phyloP scores from a whole-genome alignment of 2,113 vertebrate species.

The Paramisgurnus dabryanus region DNA sequence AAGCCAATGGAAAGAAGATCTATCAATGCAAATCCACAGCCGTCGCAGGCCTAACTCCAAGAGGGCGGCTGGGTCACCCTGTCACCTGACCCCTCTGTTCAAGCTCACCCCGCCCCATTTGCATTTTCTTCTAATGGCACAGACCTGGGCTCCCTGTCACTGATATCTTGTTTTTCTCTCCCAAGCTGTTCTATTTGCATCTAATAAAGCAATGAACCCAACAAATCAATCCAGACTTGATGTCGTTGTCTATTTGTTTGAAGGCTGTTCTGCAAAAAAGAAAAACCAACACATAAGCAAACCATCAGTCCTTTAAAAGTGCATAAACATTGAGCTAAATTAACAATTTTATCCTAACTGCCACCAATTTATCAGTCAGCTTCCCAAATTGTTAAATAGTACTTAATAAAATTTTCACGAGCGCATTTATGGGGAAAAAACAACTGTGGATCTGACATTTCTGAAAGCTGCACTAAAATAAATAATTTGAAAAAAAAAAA shows the following conservation, averaged over 20 bases:
- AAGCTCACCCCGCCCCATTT: slow-evolving; percentile 65
- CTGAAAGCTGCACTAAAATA: too few relatives aligned
- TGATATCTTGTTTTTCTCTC: slow-evolving; percentile 71
- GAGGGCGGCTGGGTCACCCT: slow-evolving; percentile 63
- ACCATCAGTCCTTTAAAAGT: background rate
- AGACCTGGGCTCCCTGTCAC: slow-evolving; percentile 59
- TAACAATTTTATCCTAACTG: background rate
- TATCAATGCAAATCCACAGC: slow-evolving; percentile 75
- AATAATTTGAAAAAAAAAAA: too few relatives aligned
- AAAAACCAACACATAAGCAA: background rate
- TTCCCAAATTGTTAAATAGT: too few relatives aligned
- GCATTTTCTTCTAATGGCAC: slow-evolving; percentile 70
- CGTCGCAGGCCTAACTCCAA: slow-evolving; percentile 57
- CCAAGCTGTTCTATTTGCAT: slow-evolving; percentile 69
- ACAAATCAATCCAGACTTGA: slow-evolving; percentile 35
- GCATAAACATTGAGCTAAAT: background rate
- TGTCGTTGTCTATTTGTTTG: slow-evolving; percentile 35
- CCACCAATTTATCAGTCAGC: background rate
- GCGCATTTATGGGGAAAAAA: too few relatives aligned
- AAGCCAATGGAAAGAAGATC: slow-evolving; percentile 75
- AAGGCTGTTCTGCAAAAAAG: too few relatives aligned
- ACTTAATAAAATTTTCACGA: too few relatives aligned
- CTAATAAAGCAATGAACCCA: slow-evolving; percentile 59
- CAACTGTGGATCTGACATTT: too few relatives aligned
- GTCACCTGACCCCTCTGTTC: slow-evolving; percentile 69